Evolutionary conservation across 2,888 invertebrate genomes (phyloP).

Genomic region (Corythucha ciliata): DNA sequence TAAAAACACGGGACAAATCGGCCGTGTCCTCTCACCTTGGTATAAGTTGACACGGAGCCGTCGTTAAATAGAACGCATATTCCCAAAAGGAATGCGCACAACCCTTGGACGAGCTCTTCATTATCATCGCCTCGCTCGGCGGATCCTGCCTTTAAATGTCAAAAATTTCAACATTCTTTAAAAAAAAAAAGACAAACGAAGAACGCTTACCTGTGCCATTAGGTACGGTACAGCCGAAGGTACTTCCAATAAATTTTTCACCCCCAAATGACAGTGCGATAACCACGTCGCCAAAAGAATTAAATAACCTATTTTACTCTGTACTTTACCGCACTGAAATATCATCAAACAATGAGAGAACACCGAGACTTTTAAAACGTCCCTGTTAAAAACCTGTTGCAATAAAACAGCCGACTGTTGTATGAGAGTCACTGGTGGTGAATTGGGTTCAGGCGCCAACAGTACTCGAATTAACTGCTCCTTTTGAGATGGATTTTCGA

Average conservation of each 20-base stretch:
- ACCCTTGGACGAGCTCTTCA: constrained; percentile 76
- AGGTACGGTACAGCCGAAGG: constrained; percentile 76
- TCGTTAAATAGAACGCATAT: constrained; percentile 85
- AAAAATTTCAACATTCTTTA: background rate
- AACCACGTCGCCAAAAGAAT: constrained; percentile 87
- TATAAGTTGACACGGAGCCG: constrained; percentile 63
- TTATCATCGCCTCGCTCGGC: constrained; percentile 78
- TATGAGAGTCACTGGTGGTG: constrained; percentile 77
- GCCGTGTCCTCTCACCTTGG: constrained; percentile 46
- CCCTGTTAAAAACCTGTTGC: constrained; percentile 52
- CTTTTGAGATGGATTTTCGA: constrained; percentile 75
- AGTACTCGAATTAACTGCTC: constrained; percentile 86
- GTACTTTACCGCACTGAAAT: constrained; percentile 56
- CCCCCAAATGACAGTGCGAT: constrained; percentile 71
- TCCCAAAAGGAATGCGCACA: constrained; percentile 87
- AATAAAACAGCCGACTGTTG: constrained; percentile 79
- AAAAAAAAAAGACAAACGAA: background rate
- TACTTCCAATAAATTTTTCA: constrained; percentile 68
- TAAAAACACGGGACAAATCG: background rate
- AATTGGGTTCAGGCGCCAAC: constrained; percentile 58
- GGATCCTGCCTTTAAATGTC: constrained; percentile 51
- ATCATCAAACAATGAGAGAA: constrained; percentile 5
- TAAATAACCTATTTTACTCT: constrained; percentile 78
- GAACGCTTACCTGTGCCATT: constrained; percentile 52
- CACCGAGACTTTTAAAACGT: background rate